Evolutionary conservation across 2,888 invertebrate species (phyloP).

Genomic region (Abrostola triplasia): DNA sequence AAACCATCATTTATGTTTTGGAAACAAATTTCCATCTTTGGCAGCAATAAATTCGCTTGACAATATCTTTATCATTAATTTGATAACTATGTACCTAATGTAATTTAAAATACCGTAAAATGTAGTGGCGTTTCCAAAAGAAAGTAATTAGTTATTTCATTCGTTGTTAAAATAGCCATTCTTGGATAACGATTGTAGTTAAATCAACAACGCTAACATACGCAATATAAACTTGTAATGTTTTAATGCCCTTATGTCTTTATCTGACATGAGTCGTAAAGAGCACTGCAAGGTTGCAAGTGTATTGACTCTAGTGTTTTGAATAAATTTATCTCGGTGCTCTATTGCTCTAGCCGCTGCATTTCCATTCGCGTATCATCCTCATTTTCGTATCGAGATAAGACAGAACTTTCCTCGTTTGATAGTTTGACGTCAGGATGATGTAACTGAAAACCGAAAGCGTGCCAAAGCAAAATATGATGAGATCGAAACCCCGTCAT

Average conservation of each 20-base stretch:
- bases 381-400: conserved; percentile 65
- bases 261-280: conserved; percentile 85
- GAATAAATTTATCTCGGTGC: conserved; percentile 82
- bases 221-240: conserved; percentile 75
- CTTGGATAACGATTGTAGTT: conserved; percentile 33
- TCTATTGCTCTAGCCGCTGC: conserved; percentile 78
- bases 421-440: conserved; percentile 81
- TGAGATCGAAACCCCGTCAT: conserved; percentile 63
- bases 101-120: not conserved
- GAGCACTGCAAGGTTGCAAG: conserved; percentile 87
- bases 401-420: conserved; percentile 71
- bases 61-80: conserved; percentile 6
- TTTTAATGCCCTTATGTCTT: conserved; percentile 84
- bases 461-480: conserved; percentile 76
- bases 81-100: not conserved
- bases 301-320: conserved; percentile 86
- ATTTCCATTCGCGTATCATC: conserved; percentile 68
- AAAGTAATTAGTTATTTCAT: conserved; percentile 5
- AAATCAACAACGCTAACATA: conserved; percentile 57
- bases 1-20: conserved; percentile 5
- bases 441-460: conserved; percentile 78
- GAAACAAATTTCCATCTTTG: conserved; percentile 6
- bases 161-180: conserved; percentile 12
- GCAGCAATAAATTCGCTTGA: conserved; percentile 6
- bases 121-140: not conserved